These are phyloP conservation scores for Drosophila aff. DNA, from an alignment of 1,140 invertebrate genomes.

Conservation along the genomic window DNA sequence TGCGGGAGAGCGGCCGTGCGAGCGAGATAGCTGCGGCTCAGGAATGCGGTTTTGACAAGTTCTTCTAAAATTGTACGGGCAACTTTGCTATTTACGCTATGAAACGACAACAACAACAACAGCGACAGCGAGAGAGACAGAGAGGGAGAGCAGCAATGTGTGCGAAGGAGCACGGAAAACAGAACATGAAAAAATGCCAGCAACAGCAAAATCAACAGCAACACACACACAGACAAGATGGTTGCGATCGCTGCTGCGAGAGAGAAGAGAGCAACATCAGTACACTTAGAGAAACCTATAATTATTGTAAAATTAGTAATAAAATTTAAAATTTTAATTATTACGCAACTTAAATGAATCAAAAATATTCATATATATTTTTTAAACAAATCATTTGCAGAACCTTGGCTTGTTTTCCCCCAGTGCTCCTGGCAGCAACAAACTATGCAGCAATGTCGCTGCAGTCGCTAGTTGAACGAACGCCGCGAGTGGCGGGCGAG, in stretches of 20 bases:
- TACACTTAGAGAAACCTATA: not conserved
- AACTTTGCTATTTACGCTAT: conserved; percentile 84
- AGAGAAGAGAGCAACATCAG: conserved; percentile 45
- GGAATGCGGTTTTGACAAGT: conserved; percentile 85
- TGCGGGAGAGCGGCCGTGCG: not conserved
- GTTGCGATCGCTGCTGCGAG: conserved; percentile 23
- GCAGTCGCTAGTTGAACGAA: conserved; percentile 59
- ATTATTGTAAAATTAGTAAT: not conserved
- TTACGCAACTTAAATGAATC: no score
- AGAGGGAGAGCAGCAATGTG: conserved; percentile 53
- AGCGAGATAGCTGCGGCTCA: conserved; percentile 49
- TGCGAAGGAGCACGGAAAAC: conserved; percentile 80
- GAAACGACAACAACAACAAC: conserved; percentile 62
- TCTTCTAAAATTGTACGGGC: conserved; percentile 84
- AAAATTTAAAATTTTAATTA: no score
- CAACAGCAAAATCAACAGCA: conserved; percentile 24
- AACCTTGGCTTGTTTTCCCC: not conserved
- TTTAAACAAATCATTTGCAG: no score
- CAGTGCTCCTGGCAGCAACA: conserved; percentile 26
- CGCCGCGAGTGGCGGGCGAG: conserved; percentile 42
- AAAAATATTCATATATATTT: no score
- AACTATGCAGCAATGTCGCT: conserved; percentile 57
- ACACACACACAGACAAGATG: conserved; percentile 27
- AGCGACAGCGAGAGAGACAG: conserved; percentile 13
- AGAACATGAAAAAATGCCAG: conserved; percentile 74